Evolutionary conservation across 1,140 invertebrate genomes (phyloP), one percentile per base, ranked within the genome.

Genomic region (Trichonephila clavata): DNA sequence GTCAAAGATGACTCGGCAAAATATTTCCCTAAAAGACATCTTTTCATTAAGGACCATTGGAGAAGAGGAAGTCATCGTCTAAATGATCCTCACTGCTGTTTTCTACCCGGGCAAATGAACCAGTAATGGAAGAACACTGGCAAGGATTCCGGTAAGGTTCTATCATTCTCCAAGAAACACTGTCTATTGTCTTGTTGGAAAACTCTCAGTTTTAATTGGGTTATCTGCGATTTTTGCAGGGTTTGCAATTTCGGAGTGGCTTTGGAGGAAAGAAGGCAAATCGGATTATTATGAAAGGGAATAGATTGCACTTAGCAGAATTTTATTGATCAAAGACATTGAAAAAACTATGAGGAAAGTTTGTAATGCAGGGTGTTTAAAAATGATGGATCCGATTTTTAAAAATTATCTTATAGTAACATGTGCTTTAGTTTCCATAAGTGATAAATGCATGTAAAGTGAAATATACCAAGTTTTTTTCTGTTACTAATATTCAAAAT

Each of bases 1-100:
- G 87, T 77, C 63, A 71, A 89, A 77, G 65, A 77, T 89, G 87
- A 89, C 65, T 89, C 87, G 14, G n/a, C 87, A 77, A 89, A 89
- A 89, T 89, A 77, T 77, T 8, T 20, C 50, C 7, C 13, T 7
- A 14, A 77, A 32, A 20, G 27, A 32, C 71, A 32, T 77, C 71
- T 60, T 57, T 86, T 63, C 84, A 86, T 63, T 86, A 86, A 86
- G 60, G 84, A 8, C 59, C 84, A 86, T 27, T 50, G n/a, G n/a
- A 20, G 14, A 32, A 77, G 32, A 39, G 27, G 16, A 18, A 39
- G 71, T 18, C 14, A 21, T 8, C 18, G 21, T 8, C 43, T 65
- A 89, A 89, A 89, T 89, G 87, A 89, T n/a, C 3, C 10, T 71
- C 60, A 18, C 24, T n/a, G 43, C 43, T 43, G 7, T 77, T 16